phyloP scores from a whole-genome alignment of 2,113 vertebrate genomes.

The Cololabis saira region DNA sequence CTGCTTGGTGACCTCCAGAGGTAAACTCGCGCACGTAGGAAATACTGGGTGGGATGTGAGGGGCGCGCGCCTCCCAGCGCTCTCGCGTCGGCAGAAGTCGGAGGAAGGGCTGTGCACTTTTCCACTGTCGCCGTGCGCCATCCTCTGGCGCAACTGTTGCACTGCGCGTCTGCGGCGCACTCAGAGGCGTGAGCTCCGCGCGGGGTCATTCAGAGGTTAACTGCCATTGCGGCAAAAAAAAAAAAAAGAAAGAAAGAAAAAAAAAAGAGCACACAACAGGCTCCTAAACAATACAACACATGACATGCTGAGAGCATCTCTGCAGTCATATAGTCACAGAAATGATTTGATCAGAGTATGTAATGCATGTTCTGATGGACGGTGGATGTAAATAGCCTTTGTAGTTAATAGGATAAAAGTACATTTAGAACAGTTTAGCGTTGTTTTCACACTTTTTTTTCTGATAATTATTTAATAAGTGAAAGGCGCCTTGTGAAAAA shows the following conservation, averaged over 20 bases:
- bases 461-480: constrained; percentile 20
- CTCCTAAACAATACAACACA: constrained; percentile 83
- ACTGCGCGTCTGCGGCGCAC: constrained; percentile 69
- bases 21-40: constrained; percentile 97
- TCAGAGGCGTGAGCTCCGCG: constrained; percentile 72
- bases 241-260: constrained; percentile 74
- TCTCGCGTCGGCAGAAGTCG: constrained; percentile 68
- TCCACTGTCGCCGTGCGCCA: constrained; percentile 89
- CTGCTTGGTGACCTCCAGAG: constrained; percentile 99
- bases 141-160: constrained; percentile 83
- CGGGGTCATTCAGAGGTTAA: constrained; percentile 94
- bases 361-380: constrained; percentile 51
- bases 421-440: constrained; percentile 23
- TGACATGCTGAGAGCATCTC: constrained; percentile 67
- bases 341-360: constrained; percentile 56
- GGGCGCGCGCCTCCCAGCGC: constrained; percentile 77
- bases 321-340: constrained; percentile 30
- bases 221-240: constrained; percentile 89
- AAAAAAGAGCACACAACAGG: constrained; percentile 72
- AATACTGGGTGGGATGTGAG: constrained; percentile 89
- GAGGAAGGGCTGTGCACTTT: constrained; percentile 52
- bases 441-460: not conserved
- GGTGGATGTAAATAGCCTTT: constrained; percentile 47
- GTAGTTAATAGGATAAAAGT: constrained; percentile 61
- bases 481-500: constrained; percentile 10